Evolutionary conservation across 2,888 invertebrate genomes (phyloP).

Genomic region (Linyphia triangularis): DNA sequence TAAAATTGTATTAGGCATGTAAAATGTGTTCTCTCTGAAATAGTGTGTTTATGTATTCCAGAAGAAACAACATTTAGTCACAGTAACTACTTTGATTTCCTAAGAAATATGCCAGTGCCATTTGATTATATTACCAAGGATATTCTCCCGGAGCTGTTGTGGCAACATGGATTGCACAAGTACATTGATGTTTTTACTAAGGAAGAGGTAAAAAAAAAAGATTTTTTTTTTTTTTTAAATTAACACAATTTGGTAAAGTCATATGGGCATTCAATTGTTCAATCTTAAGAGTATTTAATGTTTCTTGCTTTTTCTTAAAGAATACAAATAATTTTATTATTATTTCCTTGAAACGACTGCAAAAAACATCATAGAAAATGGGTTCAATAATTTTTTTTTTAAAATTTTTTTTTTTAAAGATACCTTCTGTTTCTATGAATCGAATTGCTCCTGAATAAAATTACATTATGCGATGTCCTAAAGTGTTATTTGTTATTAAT

Average conservation of each 20-base stretch:
- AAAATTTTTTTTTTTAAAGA: too few species aligned
- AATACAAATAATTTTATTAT: too few species aligned
- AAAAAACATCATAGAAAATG: too few species aligned
- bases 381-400: too few species aligned
- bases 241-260: not conserved
- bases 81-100: conserved; percentile 65
- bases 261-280: too few species aligned
- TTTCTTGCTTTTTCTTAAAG: too few species aligned
- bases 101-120: not conserved
- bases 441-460: too few species aligned
- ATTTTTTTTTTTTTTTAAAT: not conserved
- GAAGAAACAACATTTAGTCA: conserved; percentile 46
- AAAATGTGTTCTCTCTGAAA: not conserved
- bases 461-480: too few species aligned
- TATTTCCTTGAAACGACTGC: too few species aligned
- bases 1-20: not conserved
- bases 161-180: conserved; percentile 26
- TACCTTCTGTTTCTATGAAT: too few species aligned
- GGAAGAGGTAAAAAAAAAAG: conserved; percentile 38
- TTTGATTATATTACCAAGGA: not conserved
- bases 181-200: conserved; percentile 46
- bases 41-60: conserved; percentile 3
- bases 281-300: too few species aligned
- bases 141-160: conserved; percentile 47
- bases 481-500: too few species aligned